Conservation (phyloP, 2,888 invertebrate species). For the Mythimna ferrago region DNA sequence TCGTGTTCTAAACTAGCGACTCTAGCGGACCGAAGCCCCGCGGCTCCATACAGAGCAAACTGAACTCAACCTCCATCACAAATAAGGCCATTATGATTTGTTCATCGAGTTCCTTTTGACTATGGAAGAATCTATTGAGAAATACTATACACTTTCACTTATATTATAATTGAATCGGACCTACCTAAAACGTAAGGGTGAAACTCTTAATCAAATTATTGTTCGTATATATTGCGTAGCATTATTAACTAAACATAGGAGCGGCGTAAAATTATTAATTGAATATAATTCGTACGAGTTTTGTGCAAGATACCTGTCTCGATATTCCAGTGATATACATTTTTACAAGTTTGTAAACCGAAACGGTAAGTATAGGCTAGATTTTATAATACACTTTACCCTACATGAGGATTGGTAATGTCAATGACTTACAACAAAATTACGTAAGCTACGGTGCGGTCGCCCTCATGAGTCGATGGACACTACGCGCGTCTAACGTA, state of each 20-base stretch:
- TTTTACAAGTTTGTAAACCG: slow-evolving; percentile 82
- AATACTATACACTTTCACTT: slow-evolving; percentile 89
- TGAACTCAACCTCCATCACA: slow-evolving; percentile 71
- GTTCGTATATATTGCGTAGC: slow-evolving; percentile 85
- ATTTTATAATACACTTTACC: slow-evolving; percentile 84
- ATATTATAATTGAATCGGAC: slow-evolving; percentile 87
- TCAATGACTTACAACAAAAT: slow-evolving; percentile 80
- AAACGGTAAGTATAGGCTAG: slow-evolving; percentile 82
- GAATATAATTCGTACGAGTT: slow-evolving; percentile 80
- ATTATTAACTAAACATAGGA: slow-evolving; percentile 66
- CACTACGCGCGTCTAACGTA: slow-evolving; percentile 65
- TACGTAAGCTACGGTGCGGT: slow-evolving; percentile 80
- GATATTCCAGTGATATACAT: slow-evolving; percentile 82
- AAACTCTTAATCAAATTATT: slow-evolving; percentile 80
- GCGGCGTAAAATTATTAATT: slow-evolving; percentile 63
- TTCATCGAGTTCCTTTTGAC: slow-evolving; percentile 73
- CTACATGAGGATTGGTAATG: slow-evolving; percentile 83
- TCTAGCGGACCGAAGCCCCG: slow-evolving; percentile 73
- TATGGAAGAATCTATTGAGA: slow-evolving; percentile 84
- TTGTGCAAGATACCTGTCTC: slow-evolving; percentile 87
- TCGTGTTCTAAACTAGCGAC: slow-evolving; percentile 83
- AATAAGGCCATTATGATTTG: slow-evolving; percentile 85
- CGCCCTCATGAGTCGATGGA: slow-evolving; percentile 66
- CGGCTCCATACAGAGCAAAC: slow-evolving; percentile 62
- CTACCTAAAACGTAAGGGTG: slow-evolving; percentile 86